Conservation (phyloP, 2,797 vertebrate species). For the Peromyscus aztecus region DNA sequence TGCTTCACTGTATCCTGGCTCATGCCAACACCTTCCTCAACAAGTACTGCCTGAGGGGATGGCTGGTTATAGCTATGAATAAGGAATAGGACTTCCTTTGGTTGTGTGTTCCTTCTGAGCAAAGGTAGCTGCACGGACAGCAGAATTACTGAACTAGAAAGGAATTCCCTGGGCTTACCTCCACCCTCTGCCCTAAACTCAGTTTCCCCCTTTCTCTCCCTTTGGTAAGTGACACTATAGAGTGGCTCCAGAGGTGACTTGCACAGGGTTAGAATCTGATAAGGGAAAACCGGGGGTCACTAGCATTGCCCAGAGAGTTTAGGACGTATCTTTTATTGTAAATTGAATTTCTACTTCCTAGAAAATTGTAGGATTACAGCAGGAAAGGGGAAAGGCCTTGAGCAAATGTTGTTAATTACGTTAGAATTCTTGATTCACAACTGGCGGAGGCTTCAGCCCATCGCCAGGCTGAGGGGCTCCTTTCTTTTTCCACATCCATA, state of each 20-base stretch:
- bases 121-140: conserved; percentile 5
- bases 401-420: not conserved
- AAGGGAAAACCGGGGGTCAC: not conserved
- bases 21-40: not conserved
- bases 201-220: not conserved
- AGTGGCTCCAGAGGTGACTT: not conserved
- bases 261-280: not conserved
- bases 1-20: not conserved
- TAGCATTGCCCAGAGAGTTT: not conserved
- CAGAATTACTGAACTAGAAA: not conserved
- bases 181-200: not conserved
- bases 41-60: conserved; percentile 15
- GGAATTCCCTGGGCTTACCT: not conserved
- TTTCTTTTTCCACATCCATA: not conserved
- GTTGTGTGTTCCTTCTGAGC: conserved; percentile 4
- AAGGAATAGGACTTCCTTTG: not conserved
- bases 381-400: not conserved
- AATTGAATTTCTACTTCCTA: not conserved
- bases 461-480: not conserved
- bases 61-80: not conserved
- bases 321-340: not conserved
- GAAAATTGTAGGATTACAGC: not conserved
- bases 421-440: not conserved
- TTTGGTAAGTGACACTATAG: not conserved
- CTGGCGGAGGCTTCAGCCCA: not conserved